phyloP scores from a whole-genome alignment of 2,797 vertebrate genomes.

The Pantherophis vulpinus region DNA sequence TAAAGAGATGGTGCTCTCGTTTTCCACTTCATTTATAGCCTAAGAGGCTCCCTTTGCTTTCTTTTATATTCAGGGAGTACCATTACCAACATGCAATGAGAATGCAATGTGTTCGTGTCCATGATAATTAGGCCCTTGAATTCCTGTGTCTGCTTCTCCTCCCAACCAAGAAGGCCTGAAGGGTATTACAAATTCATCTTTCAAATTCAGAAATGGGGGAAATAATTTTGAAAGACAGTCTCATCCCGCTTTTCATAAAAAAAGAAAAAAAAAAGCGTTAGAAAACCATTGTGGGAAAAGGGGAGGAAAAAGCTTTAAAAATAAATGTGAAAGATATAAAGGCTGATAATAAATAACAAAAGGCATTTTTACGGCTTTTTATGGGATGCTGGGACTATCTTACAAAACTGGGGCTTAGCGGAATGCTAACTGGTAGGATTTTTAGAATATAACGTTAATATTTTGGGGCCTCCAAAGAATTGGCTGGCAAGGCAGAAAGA shows the following conservation, averaged over 20 bases:
- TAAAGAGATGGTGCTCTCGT: background rate
- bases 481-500: background rate
- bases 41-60: conserved; percentile 6
- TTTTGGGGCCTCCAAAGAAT: conserved; percentile 41
- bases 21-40: background rate
- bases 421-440: conserved; percentile 58
- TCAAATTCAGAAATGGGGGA: conserved; percentile 1
- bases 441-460: conserved; percentile 49
- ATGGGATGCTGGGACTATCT: conserved; percentile 62
- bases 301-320: conserved; percentile 18
- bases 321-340: conserved; percentile 43
- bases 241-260: conserved; percentile 16
- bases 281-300: background rate
- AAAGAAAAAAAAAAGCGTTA: background rate
- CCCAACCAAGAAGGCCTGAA: background rate
- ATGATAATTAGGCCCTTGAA: background rate
- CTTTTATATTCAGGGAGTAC: background rate
- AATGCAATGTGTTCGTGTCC: background rate
- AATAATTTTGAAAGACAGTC: background rate
- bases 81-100: background rate
- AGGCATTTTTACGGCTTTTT: conserved; percentile 67
- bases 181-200: background rate
- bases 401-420: conserved; percentile 58
- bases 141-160: background rate
- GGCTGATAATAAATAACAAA: conserved; percentile 64